Percentiles rank a stretch among this genome's conserved stretches.
phyloP scores from a whole-genome alignment of 2,797 vertebrate species.

The Momotus momota region DNA sequence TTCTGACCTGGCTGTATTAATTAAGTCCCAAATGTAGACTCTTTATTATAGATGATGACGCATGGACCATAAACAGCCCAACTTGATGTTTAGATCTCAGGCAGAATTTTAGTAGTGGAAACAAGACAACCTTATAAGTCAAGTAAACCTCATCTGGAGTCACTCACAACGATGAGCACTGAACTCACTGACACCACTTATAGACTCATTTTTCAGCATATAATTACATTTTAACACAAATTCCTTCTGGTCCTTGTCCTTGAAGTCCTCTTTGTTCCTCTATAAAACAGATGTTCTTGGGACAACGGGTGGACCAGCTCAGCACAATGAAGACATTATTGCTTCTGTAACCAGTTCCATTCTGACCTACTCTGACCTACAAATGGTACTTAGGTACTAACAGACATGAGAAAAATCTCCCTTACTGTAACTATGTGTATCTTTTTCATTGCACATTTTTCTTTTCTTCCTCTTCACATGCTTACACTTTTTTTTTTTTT shows the following conservation, averaged over 20 bases:
- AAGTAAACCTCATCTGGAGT: slow-evolving; percentile 67
- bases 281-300: not conserved
- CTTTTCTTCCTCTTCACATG: not conserved
- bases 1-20: slow-evolving; percentile 74
- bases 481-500: not conserved
- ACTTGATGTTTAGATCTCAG: slow-evolving; percentile 62
- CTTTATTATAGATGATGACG: slow-evolving; percentile 65
- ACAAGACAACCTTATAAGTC: slow-evolving; percentile 66
- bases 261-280: not conserved
- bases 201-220: slow-evolving; percentile 11
- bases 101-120: slow-evolving; percentile 63
- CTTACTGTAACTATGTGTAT: not conserved
- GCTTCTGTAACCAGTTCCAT: not conserved
- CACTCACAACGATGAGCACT: not conserved
- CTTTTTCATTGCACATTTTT: not conserved
- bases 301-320: not conserved
- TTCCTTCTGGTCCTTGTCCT: slow-evolving; percentile 34
- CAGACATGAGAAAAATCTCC: not conserved
- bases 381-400: not conserved
- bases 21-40: slow-evolving; percentile 67
- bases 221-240: slow-evolving; percentile 37
- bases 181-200: slow-evolving; percentile 37
- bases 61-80: slow-evolving; percentile 56
- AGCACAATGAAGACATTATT: not conserved
- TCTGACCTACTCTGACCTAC: not conserved